phyloP scores from a whole-genome alignment of 2,797 vertebrate genomes.

The Spinibarbus caldwelli region DNA sequence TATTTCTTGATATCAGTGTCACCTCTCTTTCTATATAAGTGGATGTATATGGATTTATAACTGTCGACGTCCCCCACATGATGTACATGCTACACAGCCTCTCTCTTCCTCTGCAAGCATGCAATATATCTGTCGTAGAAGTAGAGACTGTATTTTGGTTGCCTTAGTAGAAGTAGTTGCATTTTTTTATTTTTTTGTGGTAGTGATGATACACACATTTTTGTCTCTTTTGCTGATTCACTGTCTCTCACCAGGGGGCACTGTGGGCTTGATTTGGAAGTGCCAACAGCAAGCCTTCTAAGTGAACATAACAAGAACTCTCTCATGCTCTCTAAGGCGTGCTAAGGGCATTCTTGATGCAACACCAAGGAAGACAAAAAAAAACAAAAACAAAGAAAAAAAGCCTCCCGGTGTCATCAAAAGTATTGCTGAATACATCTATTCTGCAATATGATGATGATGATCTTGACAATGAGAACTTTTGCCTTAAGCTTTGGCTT shows the following conservation, averaged over 20 bases:
- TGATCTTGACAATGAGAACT: slow-evolving; percentile 9
- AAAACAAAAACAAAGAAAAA: too few relatives aligned
- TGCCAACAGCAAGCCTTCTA: slow-evolving; percentile 70
- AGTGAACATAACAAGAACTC: slow-evolving; percentile 60
- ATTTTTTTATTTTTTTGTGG: slow-evolving; percentile 64
- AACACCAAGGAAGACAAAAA: slow-evolving; percentile 57
- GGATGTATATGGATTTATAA: slow-evolving; percentile 84
- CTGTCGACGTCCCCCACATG: slow-evolving; percentile 83
- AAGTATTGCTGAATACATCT: slow-evolving; percentile 50
- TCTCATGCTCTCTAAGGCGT: slow-evolving; percentile 61
- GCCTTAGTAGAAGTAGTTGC: slow-evolving; percentile 63
- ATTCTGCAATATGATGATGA: slow-evolving; percentile 53
- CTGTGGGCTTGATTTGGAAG: slow-evolving; percentile 68
- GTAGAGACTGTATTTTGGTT: slow-evolving; percentile 68
- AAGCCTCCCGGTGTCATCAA: slow-evolving; percentile 25
- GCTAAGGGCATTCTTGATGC: slow-evolving; percentile 75
- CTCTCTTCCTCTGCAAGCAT: slow-evolving; percentile 83
- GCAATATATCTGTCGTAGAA: slow-evolving; percentile 68
- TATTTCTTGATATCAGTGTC: slow-evolving; percentile 85
- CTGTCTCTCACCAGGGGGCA: slow-evolving; percentile 75
- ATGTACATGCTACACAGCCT: slow-evolving; percentile 82
- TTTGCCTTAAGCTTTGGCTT: slow-evolving; percentile 23
- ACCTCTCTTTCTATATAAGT: slow-evolving; percentile 83
- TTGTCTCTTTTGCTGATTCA: slow-evolving; percentile 75
- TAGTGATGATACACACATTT: slow-evolving; percentile 68